phyloP scores from a whole-genome alignment of 2,888 invertebrate species.

The Metalampra italica region DNA sequence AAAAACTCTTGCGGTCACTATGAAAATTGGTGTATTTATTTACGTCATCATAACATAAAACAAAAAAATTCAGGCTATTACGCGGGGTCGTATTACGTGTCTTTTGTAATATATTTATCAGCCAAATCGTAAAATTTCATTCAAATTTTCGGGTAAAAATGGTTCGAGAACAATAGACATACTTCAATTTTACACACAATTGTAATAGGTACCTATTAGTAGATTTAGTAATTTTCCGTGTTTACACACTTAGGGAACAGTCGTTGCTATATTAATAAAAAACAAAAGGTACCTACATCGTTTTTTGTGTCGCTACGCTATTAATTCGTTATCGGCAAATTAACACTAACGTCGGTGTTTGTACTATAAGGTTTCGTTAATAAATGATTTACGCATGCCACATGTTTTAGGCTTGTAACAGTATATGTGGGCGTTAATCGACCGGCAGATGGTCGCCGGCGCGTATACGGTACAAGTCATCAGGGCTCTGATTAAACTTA shows the following conservation, averaged over 20 bases:
- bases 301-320: background rate
- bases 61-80: too few species aligned
- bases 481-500: constrained; percentile 75
- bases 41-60: background rate
- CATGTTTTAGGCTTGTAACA: constrained; percentile 37
- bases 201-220: background rate
- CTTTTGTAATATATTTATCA: constrained; percentile 2
- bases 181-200: constrained; percentile 6
- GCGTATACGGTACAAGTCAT: constrained; percentile 34
- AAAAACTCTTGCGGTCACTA: too few species aligned
- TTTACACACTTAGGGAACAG: background rate
- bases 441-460: constrained; percentile 62
- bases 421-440: constrained; percentile 68
- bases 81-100: too few species aligned
- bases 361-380: constrained; percentile 10
- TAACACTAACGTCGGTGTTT: background rate
- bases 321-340: constrained; percentile 2
- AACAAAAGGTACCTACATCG: background rate
- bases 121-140: constrained; percentile 5
- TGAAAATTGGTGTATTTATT: too few species aligned
- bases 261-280: background rate
- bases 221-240: background rate
- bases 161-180: constrained; percentile 7
- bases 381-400: constrained; percentile 7
- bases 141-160: constrained; percentile 1